These are phyloP conservation scores for Megaceryle maxima DNA, from an alignment of 2,113 vertebrate species.

Conservation along the genomic window DNA sequence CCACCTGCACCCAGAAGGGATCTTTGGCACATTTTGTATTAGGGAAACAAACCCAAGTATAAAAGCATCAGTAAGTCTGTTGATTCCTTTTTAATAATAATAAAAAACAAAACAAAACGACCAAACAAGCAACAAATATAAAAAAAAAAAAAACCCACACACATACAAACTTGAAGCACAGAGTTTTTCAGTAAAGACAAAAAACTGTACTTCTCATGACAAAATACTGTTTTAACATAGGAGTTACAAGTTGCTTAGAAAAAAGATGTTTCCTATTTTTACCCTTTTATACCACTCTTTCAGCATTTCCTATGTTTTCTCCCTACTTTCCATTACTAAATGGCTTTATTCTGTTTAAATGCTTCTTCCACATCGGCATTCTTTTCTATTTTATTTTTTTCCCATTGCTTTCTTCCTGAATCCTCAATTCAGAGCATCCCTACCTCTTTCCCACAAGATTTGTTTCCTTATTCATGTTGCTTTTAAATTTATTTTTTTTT, in stretches of 20 bases:
- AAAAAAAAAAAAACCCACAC: too few species aligned
- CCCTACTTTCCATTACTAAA: background rate
- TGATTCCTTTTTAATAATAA: background rate
- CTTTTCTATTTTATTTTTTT: background rate
- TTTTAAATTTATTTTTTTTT: background rate
- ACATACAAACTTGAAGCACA: background rate
- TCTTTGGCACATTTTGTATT: background rate
- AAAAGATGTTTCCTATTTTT: background rate
- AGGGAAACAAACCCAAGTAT: background rate
- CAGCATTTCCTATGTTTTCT: background rate
- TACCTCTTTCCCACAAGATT: background rate
- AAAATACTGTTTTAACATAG: background rate
- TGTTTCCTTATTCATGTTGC: background rate
- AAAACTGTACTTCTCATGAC: background rate
- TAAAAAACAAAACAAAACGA: background rate
- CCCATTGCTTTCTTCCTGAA: background rate
- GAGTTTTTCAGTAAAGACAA: background rate
- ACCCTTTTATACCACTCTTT: background rate
- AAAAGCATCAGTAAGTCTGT: background rate
- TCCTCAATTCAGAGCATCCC: background rate
- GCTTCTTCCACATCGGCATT: background rate
- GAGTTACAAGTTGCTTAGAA: background rate
- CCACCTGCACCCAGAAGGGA: background rate
- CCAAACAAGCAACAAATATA: too few species aligned
- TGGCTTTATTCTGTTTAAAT: background rate